Base-by-base conservation (phyloP, 1,140 invertebrate genomes). In the Papilio glaucus region DNA sequence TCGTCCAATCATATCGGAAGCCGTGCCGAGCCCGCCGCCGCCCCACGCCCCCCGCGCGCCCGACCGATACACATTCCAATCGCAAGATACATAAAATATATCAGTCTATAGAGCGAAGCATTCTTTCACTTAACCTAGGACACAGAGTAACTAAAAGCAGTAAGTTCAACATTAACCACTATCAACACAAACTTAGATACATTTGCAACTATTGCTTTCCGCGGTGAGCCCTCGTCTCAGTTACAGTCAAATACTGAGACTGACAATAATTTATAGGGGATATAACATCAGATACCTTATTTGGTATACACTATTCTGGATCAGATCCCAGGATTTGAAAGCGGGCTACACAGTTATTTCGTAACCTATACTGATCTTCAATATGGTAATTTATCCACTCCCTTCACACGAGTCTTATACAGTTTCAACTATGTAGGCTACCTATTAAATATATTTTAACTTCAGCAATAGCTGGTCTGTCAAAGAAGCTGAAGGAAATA, bases 31-130 rank as follows among this genome's bases (percentile, higher is more conserved):
- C 84, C 80, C 78, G 72, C 77, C 79, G 77, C 6, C 78, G 71
- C 78, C 76, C 78, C 72, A 76, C 79, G 77, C 6, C 78, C 69
- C 78, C 76, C 79, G 85, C 84, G 85, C 86, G 85, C 82, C 82
- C 86, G 83, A 81, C 76, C 81, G 77, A 84, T 75, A 85, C 77
- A 81, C 87, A 85, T 90, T 88, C 85, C 80, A 84, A 85, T 86
- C 83, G 86, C 85, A 88, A 84, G 87, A 87, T 87, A 88, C 87
- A 88, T 88, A 88, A 89, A 88, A 88, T 86, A 88, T 85, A 88
- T 91, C 89, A 91, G 89, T 91, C 89, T 91, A 86, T 88, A 88
- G 83, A 87, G 81, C 84, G 79, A 82, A 79, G 77, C 81, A 76
- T 81, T 81, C 84, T 81, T 75, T 86, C 86, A 82, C 85, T 86